Evolutionary conservation across 2,888 invertebrate species (phyloP), one percentile per base, ranked within the genome.

Genomic region (Drosophila incognita): DNA sequence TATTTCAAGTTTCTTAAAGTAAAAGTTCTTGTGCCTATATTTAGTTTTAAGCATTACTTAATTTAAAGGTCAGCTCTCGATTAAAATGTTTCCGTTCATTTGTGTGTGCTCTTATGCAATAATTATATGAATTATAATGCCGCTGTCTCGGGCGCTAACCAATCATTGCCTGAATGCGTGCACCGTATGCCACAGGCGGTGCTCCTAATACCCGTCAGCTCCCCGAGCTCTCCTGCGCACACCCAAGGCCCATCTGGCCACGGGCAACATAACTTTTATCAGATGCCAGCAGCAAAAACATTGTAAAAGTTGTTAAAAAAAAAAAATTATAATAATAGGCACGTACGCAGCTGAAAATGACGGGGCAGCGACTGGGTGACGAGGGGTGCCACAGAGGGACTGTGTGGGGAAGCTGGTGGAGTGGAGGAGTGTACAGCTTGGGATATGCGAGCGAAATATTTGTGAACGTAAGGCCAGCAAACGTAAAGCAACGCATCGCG

Each of bases 221-320:
- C 8, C 3, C n/a, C 13, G 10, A 11, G n/a, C 29, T 10, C 7
- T 27, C 2, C 27, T n/a, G 13, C 29, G 11, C 29, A 18, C 2
- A 11, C 24, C 24, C 59, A 36, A 29, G 27, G 21, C 46, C 48
- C 46, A n/a, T 27, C 54, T 46, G 58, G 46, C 59, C 61, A 49
- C 57, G 58, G 59, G 29, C 59, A 62, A 57, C 69, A 65, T 57
- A 80, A 83, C 72, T 88, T 88, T 83, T 88, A 90, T 87, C 86
- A 81, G 70, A 77, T 80, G 77, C 76, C 81, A 57, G 73, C 61
- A 66, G 81, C 79, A 74, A 84, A 79, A 85, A 82, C 77, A 86
- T 73, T 88, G 90, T 81, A 81, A 65, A 87, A 88, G 81, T 88
- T 81, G 90, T 80, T 86, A 68, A 79, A 81, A 84, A 78, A 78